Evolutionary conservation across 2,113 vertebrate genomes (phyloP), one percentile per base, ranked within the genome.

Genomic region (Hypanus sabinus): DNA sequence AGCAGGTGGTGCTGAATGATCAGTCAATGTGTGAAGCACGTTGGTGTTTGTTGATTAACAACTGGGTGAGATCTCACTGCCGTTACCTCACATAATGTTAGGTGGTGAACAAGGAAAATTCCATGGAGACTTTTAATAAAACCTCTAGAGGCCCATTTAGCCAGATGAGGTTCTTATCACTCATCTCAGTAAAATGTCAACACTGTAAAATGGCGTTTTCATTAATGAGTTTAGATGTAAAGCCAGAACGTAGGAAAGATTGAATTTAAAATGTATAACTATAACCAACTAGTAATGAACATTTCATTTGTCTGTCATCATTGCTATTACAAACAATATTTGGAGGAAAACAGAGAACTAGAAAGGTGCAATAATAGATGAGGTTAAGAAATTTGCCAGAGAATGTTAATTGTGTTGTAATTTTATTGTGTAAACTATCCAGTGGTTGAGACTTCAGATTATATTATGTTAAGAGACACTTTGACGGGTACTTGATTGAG

Each of bases 1-100:
- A 93, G 68, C 38, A 73, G 91, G 68, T 93, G 91, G 91, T 0
- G 91, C 36, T 55, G 22, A 71, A 55, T 55, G 91, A 93, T 70
- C 70, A 93, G 91, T 46, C 38, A 93, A 55, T 73, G 65, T 46
- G n/a, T 33, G 88, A 70, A 70, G 88, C 30, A 70, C 20, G 62
- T 73, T 71, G 68, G 30, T 16, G 60, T 65, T n/a, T 65, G 60
- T 60, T 9, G n/a, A 33, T 65, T 90, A 33, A 6, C 30, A 36
- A 36, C 5, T 20, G 60, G 85, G 60, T n/a, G 62, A 7, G 30
- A 65, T 65, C 30, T 8, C 20, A 7, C 68, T 93, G 68, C n/a
- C 27, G 33, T 46, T 22, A 55, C 60, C 20, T n/a, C 14, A 16
- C 33, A 33, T 20, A 5, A 16, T 46, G 68, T 55, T 70, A 6